Evolutionary conservation across 2,888 invertebrate genomes (phyloP).

Genomic region (Osmoderma eremita): DNA sequence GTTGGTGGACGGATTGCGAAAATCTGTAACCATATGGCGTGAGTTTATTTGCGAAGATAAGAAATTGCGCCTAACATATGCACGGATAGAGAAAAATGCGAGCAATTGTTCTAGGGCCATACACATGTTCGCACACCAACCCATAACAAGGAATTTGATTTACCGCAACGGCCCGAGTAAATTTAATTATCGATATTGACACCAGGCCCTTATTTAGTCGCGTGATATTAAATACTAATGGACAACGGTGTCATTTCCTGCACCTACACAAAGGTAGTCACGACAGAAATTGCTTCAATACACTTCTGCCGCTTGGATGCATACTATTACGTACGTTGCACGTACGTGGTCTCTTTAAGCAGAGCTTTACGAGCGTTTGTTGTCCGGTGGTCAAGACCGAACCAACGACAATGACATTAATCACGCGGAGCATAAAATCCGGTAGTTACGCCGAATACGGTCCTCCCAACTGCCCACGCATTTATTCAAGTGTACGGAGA

Average conservation of each 20-base stretch:
- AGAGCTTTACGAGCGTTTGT: constrained; percentile 39
- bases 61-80: too few relatives aligned
- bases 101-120: too few relatives aligned
- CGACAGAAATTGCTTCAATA: constrained; percentile 35
- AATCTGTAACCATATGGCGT: too few relatives aligned
- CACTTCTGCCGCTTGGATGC: constrained; percentile 11
- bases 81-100: too few relatives aligned
- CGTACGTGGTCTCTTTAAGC: constrained; percentile 14
- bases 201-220: constrained; percentile 38
- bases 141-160: constrained; percentile 25
- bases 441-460: constrained; percentile 42
- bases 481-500: constrained; percentile 9
- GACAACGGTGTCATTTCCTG: constrained; percentile 41
- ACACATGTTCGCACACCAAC: too few relatives aligned
- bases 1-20: too few relatives aligned
- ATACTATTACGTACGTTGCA: too few relatives aligned
- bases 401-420: constrained; percentile 41
- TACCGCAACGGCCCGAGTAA: constrained; percentile 14
- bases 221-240: constrained; percentile 37
- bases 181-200: constrained; percentile 43
- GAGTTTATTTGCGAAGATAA: too few relatives aligned
- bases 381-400: constrained; percentile 26
- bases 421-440: constrained; percentile 41
- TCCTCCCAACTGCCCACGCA: constrained; percentile 11
- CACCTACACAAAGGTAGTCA: constrained; percentile 34